Percentiles rank a stretch among this genome's conserved stretches.
Conservation (phyloP, 2,797 vertebrate species). For the Pipistrellus pygmaeus region DNA sequence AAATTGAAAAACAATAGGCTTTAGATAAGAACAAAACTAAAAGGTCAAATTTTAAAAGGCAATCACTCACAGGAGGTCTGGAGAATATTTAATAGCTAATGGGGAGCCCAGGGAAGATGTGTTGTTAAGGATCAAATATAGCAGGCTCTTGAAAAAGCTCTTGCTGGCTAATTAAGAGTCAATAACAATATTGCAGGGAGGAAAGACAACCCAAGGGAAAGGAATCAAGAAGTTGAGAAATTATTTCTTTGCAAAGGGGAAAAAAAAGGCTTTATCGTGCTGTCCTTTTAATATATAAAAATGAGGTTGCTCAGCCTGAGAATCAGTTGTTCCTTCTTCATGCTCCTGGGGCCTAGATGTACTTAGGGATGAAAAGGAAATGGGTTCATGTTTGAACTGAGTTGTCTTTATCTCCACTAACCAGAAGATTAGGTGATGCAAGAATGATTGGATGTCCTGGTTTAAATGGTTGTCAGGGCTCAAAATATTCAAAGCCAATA, state of each 20-base stretch:
- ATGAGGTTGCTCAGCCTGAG: not conserved
- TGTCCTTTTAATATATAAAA: slow-evolving; percentile 6
- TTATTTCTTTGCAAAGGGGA: not conserved
- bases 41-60: slow-evolving; percentile 64
- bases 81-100: slow-evolving; percentile 55
- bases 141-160: slow-evolving; percentile 50
- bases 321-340: not conserved
- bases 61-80: not conserved
- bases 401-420: not conserved
- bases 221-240: not conserved
- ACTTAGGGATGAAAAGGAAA: not conserved
- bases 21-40: slow-evolving; percentile 49
- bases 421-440: not conserved
- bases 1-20: slow-evolving; percentile 17
- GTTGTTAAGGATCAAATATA: slow-evolving; percentile 60
- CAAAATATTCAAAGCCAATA: not conserved
- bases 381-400: not conserved
- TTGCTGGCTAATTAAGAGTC: slow-evolving; percentile 52
- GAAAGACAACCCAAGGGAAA: slow-evolving; percentile 24
- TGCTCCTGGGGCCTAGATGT: not conserved
- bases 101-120: slow-evolving; percentile 24
- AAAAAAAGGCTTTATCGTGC: not conserved
- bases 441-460: not conserved
- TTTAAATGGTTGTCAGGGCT: not conserved
- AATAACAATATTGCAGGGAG: slow-evolving; percentile 28